Evolutionary conservation across 2,888 invertebrate species (phyloP), one percentile per base, ranked within the genome.

Genomic region (Acanthosepion pharaonis): DNA sequence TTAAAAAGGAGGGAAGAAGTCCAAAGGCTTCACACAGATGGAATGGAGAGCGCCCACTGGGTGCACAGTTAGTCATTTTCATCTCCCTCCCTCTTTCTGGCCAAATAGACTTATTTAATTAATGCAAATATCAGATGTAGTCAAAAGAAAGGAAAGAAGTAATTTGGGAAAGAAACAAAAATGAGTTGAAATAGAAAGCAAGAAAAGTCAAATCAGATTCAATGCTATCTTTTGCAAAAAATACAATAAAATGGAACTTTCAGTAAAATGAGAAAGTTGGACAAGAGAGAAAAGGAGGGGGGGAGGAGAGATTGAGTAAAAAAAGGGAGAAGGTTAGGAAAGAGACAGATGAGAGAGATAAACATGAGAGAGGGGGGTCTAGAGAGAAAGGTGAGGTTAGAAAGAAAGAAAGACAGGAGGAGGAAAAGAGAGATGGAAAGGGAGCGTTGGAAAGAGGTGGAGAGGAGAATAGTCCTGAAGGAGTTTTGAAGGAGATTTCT

Each of bases 91-190:
- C n/a, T 4, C n/a, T 78, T n/a, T 78, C n/a, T 78, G 78, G 78
- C 78, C 78, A 78, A 78, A 15, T 78, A 92, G 64, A 33, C n/a
- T 93, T 48, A 42, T 59, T 93, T 42, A 33, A 94, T 55, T 55
- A 55, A 64, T 91, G 23, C 93, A 55, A 55, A 51, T 64, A 28
- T 59, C 94, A 94, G 94, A 55, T 55, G 49, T 49, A 23, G 55
- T 48, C 9, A 23, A 23, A 59, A 42, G 78, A 78, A 59, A 64
- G 2, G 42, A 53, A 55, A 94, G 48, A 25, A n/a, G 78, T 78
- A 78, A n/a, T n/a, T 78, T 78, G 28, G 78, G n/a, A 8, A 78
- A n/a, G 9, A n/a, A 78, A n/a, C 9, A 78, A 78, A 59, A 59
- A 59, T 25, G 59, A 59, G 25, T 59, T 15, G 59, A 59, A 59